phyloP scores from a whole-genome alignment of 1,140 invertebrate genomes.

The Tetramorium parvispinum region DNA sequence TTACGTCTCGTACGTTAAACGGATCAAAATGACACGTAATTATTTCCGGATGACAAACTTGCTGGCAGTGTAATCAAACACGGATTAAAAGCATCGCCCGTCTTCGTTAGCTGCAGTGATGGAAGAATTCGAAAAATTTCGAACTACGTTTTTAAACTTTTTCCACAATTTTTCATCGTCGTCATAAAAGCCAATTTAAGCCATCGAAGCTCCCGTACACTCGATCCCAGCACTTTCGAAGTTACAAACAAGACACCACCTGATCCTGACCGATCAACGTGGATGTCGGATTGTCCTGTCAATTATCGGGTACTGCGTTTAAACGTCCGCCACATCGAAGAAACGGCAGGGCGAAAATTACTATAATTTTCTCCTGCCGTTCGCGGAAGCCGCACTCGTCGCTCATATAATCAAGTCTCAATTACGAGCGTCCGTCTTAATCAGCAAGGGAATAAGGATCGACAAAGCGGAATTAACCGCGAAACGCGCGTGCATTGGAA shows the following conservation, averaged over 20 bases:
- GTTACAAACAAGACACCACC: conserved; percentile 23
- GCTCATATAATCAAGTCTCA: conserved; percentile 45
- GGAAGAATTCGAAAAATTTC: conserved; percentile 38
- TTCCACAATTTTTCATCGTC: conserved; percentile 42
- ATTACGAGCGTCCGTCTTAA: conserved; percentile 47
- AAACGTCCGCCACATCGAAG: conserved; percentile 11
- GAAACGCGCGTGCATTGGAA: background rate
- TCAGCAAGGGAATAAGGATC: conserved; percentile 38
- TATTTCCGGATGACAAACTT: conserved; percentile 46
- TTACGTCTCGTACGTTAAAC: conserved; percentile 40
- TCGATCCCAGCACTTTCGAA: conserved; percentile 32
- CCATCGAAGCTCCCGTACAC: background rate
- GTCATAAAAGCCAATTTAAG: conserved; percentile 49
- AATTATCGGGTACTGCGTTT: conserved; percentile 18
- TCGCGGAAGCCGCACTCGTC: conserved; percentile 14
- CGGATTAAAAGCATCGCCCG: conserved; percentile 37
- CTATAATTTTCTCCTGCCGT: conserved; percentile 37
- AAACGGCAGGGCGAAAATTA: conserved; percentile 20
- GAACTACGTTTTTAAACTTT: conserved; percentile 37
- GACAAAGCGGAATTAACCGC: conserved; percentile 20
- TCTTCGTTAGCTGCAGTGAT: conserved; percentile 38
- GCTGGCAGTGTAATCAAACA: conserved; percentile 33
- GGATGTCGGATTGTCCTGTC: conserved; percentile 38
- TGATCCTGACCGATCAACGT: conserved; percentile 17
- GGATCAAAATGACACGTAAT: conserved; percentile 49